Base-by-base conservation (phyloP, 2,888 invertebrate species). In the Horisme vitalbata region DNA sequence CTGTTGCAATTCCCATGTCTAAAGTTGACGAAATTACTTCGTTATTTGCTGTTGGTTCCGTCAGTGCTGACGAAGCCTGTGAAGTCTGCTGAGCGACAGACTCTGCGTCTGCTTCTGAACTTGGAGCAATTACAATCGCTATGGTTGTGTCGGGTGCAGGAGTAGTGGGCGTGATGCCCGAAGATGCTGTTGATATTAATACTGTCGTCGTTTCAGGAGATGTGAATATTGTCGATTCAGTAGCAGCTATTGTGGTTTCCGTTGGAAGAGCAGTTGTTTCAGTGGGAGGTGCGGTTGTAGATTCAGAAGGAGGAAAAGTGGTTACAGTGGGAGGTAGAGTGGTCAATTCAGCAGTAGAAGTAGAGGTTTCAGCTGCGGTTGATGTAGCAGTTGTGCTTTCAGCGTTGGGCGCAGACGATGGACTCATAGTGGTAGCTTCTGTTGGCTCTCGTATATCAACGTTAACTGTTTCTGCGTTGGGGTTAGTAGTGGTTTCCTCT, bases 401-500 rank as follows among this genome's bases (percentile, higher is more conserved):
- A 18, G 72, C 69, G 45, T 75, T 77, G 2, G 76, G 70, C n/a
- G 71, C 73, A 12, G 56, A 63, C 8, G 69, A 68, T 20, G 71
- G 63, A 34, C 65, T 72, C 0, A 65, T 59, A 13, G 72, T 68
- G 24, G 75, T 68, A 9, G 75, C 59, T 23, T 69, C 62, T 34
- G 59, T 55, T 10, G 72, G 69, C 20, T 51, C 62, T 51, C 72
- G 70, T 38, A 70, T 58, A 45, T 81, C 76, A 21, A 58, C 24
- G 63, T 56, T 36, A 38, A 83, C 63, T 24, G 78, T 79, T 58
- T 82, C 82, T 10, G 73, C 72, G 43, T 73, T 79, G 15, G 83
- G 73, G 38, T 75, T 79, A 3, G 59, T 50, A 13, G 78, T 80
- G 13, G 79, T 79, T 52, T 84, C 79, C 64, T 79, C 77, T 57